Conservation (phyloP, 2,797 vertebrate genomes). For the Hemitrygon akajei region DNA sequence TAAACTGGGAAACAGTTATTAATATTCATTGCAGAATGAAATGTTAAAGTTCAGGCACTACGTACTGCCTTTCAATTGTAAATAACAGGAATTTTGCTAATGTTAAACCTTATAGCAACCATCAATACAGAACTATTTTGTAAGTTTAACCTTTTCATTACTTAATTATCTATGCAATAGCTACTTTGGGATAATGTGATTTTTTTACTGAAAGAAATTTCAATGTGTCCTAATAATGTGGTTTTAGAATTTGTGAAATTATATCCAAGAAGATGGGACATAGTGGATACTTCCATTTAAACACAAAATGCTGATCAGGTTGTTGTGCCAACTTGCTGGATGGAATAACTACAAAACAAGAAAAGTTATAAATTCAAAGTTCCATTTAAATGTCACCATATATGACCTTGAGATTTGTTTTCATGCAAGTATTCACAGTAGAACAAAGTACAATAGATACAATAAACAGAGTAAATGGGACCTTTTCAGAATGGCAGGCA, state of each 20-base stretch:
- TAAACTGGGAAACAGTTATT: neutral
- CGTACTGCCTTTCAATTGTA: neutral
- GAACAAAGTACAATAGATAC: no score
- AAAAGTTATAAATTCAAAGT: no score
- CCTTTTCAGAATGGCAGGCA: no score
- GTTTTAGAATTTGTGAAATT: neutral
- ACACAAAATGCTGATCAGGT: neutral
- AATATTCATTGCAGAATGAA: slow-evolving; percentile 20
- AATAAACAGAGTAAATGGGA: no score
- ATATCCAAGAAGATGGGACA: neutral
- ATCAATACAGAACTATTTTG: neutral
- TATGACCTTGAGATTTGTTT: no score
- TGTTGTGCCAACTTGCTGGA: neutral
- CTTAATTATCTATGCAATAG: neutral
- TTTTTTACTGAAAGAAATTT: neutral
- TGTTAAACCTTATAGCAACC: neutral
- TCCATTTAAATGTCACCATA: no score
- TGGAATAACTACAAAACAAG: neutral
- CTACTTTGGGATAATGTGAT: neutral
- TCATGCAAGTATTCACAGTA: no score
- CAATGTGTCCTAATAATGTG: neutral
- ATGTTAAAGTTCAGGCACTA: slow-evolving; percentile 16
- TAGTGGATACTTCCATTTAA: neutral
- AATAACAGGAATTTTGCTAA: neutral
- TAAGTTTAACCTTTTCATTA: neutral